Evolutionary conservation across 2,888 invertebrate genomes (phyloP).

Genomic region (Acrobasis consociella): DNA sequence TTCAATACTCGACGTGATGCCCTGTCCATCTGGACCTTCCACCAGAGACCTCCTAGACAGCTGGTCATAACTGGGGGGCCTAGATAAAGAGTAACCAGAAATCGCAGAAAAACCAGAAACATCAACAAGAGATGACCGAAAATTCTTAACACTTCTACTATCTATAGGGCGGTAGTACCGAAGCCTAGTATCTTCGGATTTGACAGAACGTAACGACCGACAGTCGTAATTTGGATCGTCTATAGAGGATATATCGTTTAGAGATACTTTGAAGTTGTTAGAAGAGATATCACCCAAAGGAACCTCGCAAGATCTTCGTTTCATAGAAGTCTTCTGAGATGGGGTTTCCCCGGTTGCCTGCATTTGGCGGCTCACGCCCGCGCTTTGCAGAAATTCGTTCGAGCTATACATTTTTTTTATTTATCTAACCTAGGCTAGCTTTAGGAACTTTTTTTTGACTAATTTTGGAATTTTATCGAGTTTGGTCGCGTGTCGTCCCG

Average conservation of each 20-base stretch:
- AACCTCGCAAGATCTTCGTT: constrained; percentile 73
- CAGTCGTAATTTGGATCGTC: constrained; percentile 67
- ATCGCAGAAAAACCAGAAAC: constrained; percentile 58
- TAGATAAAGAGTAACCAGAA: constrained; percentile 59
- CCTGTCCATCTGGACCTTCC: constrained; percentile 63
- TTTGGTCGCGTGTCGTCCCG: constrained; percentile 37
- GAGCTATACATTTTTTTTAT: constrained; percentile 68
- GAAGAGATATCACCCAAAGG: constrained; percentile 74
- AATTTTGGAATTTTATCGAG: constrained; percentile 73
- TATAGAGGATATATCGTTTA: constrained; percentile 61
- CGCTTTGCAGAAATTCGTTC: constrained; percentile 74
- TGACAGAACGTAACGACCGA: constrained; percentile 63
- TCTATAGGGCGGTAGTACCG: constrained; percentile 71
- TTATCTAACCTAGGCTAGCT: constrained; percentile 40
- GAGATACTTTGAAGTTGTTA: constrained; percentile 74
- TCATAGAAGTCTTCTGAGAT: constrained; percentile 76
- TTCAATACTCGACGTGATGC: constrained; percentile 77
- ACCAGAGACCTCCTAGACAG: constrained; percentile 71
- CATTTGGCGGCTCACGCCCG: constrained; percentile 77
- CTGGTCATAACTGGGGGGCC: constrained; percentile 76
- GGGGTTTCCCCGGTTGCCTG: constrained; percentile 76
- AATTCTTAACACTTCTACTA: constrained; percentile 73
- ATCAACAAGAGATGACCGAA: constrained; percentile 70
- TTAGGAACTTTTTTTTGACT: constrained; percentile 79
- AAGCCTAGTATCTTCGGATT: constrained; percentile 64